Evolutionary conservation across 2,113 vertebrate genomes (phyloP).

Genomic region (Platichthys flesus): DNA sequence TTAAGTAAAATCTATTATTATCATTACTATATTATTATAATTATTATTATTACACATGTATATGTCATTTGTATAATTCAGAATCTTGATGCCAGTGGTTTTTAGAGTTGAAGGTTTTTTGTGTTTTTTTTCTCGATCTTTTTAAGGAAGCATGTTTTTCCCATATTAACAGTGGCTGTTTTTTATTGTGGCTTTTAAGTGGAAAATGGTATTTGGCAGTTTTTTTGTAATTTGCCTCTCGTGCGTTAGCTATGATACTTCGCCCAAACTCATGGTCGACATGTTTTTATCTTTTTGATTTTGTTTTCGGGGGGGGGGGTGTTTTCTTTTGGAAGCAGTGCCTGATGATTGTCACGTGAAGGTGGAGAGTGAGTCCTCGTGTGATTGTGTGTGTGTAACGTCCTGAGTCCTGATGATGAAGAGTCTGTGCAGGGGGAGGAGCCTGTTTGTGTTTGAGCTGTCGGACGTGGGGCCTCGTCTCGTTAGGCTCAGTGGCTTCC

Average conservation of each 20-base stretch:
- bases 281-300: conserved; percentile 8
- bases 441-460: background rate
- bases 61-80: conserved; percentile 82
- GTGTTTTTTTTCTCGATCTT: conserved; percentile 62
- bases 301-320: background rate
- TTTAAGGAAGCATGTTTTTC: conserved; percentile 82
- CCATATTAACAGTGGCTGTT: conserved; percentile 80
- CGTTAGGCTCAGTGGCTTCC: conserved; percentile 24
- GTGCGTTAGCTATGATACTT: conserved; percentile 63
- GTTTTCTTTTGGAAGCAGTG: conserved; percentile 7
- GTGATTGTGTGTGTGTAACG: background rate
- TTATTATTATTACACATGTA: conserved; percentile 76
- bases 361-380: background rate
- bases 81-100: conserved; percentile 80
- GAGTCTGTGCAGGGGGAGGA: background rate
- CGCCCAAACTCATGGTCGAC: conserved; percentile 48
- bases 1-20: conserved; percentile 72
- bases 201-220: conserved; percentile 69
- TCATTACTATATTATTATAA: conserved; percentile 62
- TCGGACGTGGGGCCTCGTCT: background rate
- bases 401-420: background rate
- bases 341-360: conserved; percentile 20
- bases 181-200: conserved; percentile 79
- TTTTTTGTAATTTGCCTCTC: conserved; percentile 76
- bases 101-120: conserved; percentile 68